Conservation (phyloP, 2,113 vertebrate species). For the Chionomys nivalis region DNA sequence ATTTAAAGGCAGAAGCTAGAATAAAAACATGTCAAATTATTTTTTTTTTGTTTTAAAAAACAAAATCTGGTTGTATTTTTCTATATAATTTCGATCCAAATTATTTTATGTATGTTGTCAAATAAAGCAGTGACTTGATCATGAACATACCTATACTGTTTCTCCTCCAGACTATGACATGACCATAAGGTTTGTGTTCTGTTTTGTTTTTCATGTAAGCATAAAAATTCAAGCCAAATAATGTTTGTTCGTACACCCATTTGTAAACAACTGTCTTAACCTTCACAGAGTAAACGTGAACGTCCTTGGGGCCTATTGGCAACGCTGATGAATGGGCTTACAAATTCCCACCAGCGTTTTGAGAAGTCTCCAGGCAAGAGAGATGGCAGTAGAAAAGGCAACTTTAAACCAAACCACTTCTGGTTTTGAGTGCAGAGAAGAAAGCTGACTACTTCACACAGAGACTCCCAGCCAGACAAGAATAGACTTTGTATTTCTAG, state of each 20-base stretch:
- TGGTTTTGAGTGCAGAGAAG: slow-evolving; percentile 12
- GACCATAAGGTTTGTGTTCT: background rate
- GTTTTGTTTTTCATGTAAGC: background rate
- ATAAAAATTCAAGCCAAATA: slow-evolving; percentile 27
- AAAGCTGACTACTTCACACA: background rate
- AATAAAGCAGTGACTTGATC: background rate
- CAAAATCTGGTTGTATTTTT: background rate
- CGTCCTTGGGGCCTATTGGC: background rate
- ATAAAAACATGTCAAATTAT: background rate
- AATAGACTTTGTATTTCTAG: background rate
- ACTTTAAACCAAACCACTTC: background rate
- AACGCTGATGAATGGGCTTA: background rate
- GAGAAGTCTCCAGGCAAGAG: background rate
- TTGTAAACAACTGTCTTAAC: background rate
- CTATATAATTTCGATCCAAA: background rate
- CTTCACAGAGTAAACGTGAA: background rate
- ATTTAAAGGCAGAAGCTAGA: slow-evolving; percentile 16
- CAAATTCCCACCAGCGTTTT: background rate
- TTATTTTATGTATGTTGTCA: background rate
- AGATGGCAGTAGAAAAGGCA: background rate
- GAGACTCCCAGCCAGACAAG: background rate
- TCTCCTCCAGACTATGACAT: background rate
- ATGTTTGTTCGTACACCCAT: background rate
- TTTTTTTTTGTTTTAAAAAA: slow-evolving; percentile 30
- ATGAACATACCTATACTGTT: background rate